phyloP scores from a whole-genome alignment of 2,113 vertebrate genomes.

The Urocolius indicus region DNA sequence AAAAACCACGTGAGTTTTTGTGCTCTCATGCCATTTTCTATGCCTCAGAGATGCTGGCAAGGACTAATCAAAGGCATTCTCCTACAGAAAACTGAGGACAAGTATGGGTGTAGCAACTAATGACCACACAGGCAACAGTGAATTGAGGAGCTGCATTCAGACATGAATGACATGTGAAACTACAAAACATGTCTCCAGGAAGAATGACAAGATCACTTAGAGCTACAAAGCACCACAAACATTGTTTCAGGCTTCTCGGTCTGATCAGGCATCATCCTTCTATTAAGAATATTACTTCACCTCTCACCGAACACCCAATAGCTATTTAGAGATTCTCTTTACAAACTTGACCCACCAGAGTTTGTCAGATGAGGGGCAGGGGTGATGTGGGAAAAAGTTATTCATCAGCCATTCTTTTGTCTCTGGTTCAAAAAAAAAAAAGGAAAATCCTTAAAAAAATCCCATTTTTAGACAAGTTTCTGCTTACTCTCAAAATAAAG shows the following conservation, averaged over 20 bases:
- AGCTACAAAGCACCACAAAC: background rate
- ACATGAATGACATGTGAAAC: rapidly evolving
- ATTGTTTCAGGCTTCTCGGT: background rate
- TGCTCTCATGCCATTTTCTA: background rate
- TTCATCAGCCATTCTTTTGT: background rate
- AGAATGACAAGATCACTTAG: rapidly evolving
- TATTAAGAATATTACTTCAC: background rate
- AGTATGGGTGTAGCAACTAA: background rate
- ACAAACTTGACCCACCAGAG: background rate
- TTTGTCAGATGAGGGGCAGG: background rate
- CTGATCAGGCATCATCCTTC: background rate
- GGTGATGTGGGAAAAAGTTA: background rate
- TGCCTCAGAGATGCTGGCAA: background rate
- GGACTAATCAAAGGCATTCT: background rate
- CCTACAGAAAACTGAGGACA: background rate
- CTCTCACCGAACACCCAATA: background rate
- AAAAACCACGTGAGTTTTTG: background rate
- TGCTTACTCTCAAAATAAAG: background rate
- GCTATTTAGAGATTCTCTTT: background rate
- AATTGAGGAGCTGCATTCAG: background rate
- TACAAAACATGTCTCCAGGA: background rate
- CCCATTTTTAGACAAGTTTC: no score
- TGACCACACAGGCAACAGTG: background rate
- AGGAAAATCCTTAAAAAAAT: background rate
- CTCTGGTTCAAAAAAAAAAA: background rate